These are phyloP conservation scores for Cynoglossus semilaevis DNA, from an alignment of 2,113 vertebrate genomes.

Conservation along the genomic window DNA sequence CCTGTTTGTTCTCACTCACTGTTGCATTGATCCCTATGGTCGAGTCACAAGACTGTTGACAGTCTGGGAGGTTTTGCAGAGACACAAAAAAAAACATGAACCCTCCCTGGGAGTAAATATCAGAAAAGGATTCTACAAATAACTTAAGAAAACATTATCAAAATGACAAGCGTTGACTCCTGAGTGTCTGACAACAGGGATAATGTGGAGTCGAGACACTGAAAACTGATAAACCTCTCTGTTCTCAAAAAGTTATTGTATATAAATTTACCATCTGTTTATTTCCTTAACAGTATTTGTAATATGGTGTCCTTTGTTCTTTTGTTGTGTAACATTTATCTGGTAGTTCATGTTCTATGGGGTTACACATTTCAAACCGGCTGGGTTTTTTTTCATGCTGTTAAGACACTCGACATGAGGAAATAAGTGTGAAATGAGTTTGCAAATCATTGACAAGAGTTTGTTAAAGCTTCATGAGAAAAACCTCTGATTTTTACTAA, in stretches of 20 bases:
- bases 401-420: conserved; percentile 2
- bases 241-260: background rate
- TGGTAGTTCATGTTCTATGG: background rate
- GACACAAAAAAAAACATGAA: conserved; percentile 40
- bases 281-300: too few relatives aligned
- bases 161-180: background rate
- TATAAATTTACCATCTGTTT: background rate
- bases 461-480: conserved; percentile 1
- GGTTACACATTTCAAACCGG: background rate
- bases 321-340: background rate
- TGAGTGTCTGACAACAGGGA: background rate
- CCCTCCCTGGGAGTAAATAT: conserved; percentile 50
- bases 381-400: background rate
- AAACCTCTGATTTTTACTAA: background rate
- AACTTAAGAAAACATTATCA: conserved; percentile 10
- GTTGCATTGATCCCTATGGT: conserved; percentile 5
- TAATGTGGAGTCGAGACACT: background rate
- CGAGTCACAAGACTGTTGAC: conserved; percentile 34
- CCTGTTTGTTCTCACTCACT: conserved; percentile 13
- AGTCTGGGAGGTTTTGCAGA: conserved; percentile 31
- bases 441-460: conserved; percentile 42
- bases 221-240: background rate
- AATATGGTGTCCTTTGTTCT: too few relatives aligned
- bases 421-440: conserved; percentile 9
- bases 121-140: conserved; percentile 9